Percentiles rank a stretch among this genome's conserved stretches.
Conservation (phyloP, 2,113 vertebrate species). For the Taurulus bubalis region DNA sequence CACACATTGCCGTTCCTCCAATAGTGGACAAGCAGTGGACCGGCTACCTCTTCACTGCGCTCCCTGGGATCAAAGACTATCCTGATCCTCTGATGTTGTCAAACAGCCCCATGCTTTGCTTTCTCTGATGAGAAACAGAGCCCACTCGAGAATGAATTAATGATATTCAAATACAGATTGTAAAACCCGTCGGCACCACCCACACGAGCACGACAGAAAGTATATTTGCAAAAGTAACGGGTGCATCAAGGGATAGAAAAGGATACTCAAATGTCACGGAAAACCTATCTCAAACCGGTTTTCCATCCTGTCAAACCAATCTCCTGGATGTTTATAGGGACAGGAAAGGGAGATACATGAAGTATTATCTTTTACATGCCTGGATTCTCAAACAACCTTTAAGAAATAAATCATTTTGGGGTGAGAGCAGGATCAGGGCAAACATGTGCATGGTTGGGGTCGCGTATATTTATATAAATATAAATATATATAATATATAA, state of each 20-base stretch:
- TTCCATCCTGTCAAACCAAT: slow-evolving; percentile 49
- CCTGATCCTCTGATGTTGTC: slow-evolving; percentile 44
- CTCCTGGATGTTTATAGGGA: slow-evolving; percentile 55
- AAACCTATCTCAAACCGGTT: slow-evolving; percentile 51
- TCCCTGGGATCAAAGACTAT: slow-evolving; percentile 55
- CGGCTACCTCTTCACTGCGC: slow-evolving; percentile 24
- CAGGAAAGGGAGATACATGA: slow-evolving; percentile 23
- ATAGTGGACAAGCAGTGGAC: slow-evolving; percentile 33
- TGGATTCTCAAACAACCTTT: slow-evolving; percentile 60
- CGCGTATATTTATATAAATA: too few species aligned
- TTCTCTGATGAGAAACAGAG: slow-evolving; percentile 32
- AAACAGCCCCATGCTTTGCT: slow-evolving; percentile 10
- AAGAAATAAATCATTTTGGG: slow-evolving; percentile 30
- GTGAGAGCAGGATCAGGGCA: slow-evolving; percentile 16
- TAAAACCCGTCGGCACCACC: slow-evolving; percentile 31
- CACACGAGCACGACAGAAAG: slow-evolving; percentile 12
- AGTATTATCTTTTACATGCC: slow-evolving; percentile 45
- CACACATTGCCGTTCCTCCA: slow-evolving; percentile 8
- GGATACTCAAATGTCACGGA: slow-evolving; percentile 55
- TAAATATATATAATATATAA: too few species aligned
- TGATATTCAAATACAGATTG: slow-evolving; percentile 36
- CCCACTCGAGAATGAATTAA: slow-evolving; percentile 2
- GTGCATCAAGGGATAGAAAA: slow-evolving; percentile 8
- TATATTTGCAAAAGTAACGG: slow-evolving; percentile 26
- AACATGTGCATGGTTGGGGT: not conserved